phyloP scores from a whole-genome alignment of 2,888 invertebrate species.

The Agapostemon virescens region DNA sequence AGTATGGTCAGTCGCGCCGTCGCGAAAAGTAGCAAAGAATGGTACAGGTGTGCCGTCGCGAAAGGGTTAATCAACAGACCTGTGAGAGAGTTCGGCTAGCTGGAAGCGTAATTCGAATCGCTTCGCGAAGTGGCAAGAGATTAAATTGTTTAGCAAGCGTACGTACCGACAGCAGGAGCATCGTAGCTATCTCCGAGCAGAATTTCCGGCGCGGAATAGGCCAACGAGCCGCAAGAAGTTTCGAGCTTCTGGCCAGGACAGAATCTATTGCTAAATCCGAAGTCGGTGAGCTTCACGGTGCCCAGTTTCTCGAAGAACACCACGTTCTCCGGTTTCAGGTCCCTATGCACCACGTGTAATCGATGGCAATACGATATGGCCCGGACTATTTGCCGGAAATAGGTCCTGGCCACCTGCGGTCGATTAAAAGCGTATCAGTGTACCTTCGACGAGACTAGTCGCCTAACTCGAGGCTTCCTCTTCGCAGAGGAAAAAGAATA shows the following conservation, averaged over 20 bases:
- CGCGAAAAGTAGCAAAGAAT: no score
- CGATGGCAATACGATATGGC: slow-evolving; percentile 99
- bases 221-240: slow-evolving; percentile 98
- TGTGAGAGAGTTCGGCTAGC: not conserved
- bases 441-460: not conserved
- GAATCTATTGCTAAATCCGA: slow-evolving; percentile 97
- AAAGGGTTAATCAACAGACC: no score
- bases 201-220: slow-evolving; percentile 99
- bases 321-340: slow-evolving; percentile 99
- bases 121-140: not conserved
- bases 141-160: not conserved
- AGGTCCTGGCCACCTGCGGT: slow-evolving; percentile 88
- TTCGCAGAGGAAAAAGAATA: not conserved
- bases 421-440: slow-evolving; percentile 35
- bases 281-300: slow-evolving; percentile 98
- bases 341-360: slow-evolving; percentile 92
- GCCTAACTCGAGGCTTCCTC: slow-evolving; percentile 1
- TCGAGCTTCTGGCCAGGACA: slow-evolving; percentile 97
- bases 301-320: slow-evolving; percentile 99
- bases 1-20: no score
- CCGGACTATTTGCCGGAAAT: slow-evolving; percentile 97
- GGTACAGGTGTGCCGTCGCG: no score
- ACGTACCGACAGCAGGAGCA: slow-evolving; percentile 96
- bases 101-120: not conserved
- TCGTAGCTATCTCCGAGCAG: slow-evolving; percentile 98